phyloP scores from a whole-genome alignment of 2,797 vertebrate genomes.

The Pseudopleuronectes americanus region DNA sequence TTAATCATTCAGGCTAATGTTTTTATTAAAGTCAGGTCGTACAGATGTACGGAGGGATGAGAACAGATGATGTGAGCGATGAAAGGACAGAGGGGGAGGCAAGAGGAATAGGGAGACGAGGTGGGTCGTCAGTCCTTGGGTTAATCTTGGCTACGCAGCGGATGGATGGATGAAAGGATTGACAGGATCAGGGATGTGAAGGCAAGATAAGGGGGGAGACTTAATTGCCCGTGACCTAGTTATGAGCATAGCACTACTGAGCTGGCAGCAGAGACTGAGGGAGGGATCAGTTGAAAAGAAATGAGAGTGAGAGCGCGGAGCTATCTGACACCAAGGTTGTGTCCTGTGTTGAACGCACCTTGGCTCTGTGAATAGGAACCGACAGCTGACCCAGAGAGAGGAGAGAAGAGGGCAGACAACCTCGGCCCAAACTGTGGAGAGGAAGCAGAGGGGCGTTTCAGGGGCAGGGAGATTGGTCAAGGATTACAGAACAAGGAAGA shows the following conservation, averaged over 20 bases:
- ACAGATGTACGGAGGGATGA: conserved; percentile 28
- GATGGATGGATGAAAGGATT: conserved; percentile 46
- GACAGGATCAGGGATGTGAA: conserved; percentile 45
- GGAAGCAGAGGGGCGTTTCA: neutral
- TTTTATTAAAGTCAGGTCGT: conserved; percentile 45
- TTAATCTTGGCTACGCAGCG: conserved; percentile 39
- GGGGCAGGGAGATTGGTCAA: conserved; percentile 23
- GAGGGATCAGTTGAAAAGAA: conserved; percentile 39
- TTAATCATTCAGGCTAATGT: conserved; percentile 38
- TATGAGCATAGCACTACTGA: conserved; percentile 50
- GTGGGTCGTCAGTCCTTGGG: conserved; percentile 52
- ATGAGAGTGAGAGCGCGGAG: conserved; percentile 18
- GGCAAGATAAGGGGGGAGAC: conserved; percentile 35
- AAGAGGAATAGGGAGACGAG: conserved; percentile 36
- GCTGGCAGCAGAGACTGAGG: conserved; percentile 38
- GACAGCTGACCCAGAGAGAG: conserved; percentile 28
- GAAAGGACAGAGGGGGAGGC: conserved; percentile 12
- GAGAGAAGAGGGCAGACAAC: conserved; percentile 13
- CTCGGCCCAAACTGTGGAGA: conserved; percentile 11
- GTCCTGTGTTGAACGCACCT: conserved; percentile 59
- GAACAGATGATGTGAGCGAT: conserved; percentile 34
- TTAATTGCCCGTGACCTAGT: conserved; percentile 68
- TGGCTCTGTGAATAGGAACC: conserved; percentile 38
- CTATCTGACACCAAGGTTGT: conserved; percentile 58
- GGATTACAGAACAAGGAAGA: conserved; percentile 36